Conservation (phyloP, 1,140 invertebrate species). For the Drosophila ercepeae region DNA sequence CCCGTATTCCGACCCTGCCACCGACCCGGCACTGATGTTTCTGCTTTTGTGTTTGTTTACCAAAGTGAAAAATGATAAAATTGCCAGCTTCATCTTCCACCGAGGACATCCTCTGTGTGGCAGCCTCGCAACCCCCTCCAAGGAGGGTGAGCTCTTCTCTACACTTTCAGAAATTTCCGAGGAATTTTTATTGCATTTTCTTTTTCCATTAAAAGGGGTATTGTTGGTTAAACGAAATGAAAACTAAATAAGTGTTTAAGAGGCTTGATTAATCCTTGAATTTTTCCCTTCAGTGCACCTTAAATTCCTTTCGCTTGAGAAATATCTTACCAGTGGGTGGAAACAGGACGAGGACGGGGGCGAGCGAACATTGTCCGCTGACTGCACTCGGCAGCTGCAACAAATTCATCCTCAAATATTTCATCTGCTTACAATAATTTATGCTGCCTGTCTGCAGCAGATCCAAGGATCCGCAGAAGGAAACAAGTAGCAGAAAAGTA, state of each 20-base stretch:
- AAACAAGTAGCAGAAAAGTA: conserved; percentile 15
- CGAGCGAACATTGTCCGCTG: conserved; percentile 26
- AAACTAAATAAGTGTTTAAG: too few relatives aligned
- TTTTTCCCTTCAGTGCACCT: conserved; percentile 2
- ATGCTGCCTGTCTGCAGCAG: conserved; percentile 61
- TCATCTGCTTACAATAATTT: conserved; percentile 63
- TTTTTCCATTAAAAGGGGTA: too few relatives aligned
- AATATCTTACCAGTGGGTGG: conserved; percentile 22
- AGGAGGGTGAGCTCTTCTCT: too few relatives aligned
- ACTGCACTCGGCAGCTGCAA: conserved; percentile 47
- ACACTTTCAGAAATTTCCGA: neutral
- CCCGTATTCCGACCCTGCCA: neutral
- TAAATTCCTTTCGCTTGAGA: conserved; percentile 21
- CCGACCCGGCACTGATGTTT: conserved; percentile 7
- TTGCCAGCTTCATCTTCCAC: conserved; percentile 54
- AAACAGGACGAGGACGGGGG: conserved; percentile 7
- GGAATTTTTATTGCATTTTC: too few relatives aligned
- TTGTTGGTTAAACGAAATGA: too few relatives aligned
- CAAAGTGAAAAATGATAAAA: conserved; percentile 78
- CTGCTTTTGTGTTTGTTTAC: conserved; percentile 68
- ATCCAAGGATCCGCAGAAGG: conserved; percentile 9
- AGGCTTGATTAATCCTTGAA: too few relatives aligned
- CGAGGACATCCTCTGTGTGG: conserved; percentile 45
- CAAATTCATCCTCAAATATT: conserved; percentile 53
- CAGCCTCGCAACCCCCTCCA: too few relatives aligned